Base-by-base conservation (phyloP, 2,797 vertebrate genomes). In the Mus minutoides region DNA sequence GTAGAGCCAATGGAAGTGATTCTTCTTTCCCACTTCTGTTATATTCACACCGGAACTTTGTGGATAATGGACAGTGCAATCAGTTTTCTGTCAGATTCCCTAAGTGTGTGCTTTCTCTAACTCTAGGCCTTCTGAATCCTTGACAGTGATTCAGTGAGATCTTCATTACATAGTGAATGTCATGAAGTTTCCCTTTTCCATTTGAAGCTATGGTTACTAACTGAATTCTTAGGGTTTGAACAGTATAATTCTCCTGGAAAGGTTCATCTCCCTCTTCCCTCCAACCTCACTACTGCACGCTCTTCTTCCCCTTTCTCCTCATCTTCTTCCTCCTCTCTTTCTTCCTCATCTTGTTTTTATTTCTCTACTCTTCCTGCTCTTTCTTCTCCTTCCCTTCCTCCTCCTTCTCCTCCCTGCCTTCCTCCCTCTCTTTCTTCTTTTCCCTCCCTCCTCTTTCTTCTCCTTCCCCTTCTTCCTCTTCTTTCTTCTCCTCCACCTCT, bases 1-100 rank as follows among this genome's bases (percentile, higher is more conserved):
- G 76, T 93, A 21, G 52, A 95, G 16, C 46, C 52, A 37, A 56
- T 73, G 12, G 2, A 3, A 92, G 88, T 19, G 85, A 91, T 95
- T 87, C 8, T 9, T 92, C 10, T 52, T 94, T 87, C 67, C 60
- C 4, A 12, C 19, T 17, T 89, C 12, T 56, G 16, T 54, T 95
- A 0, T 58, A 24, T 4, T 87, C 3, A 89, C 46, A 97, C 93
- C 24, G 1, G 69, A 95, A 94, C 31, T 83, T 79, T 22, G 58
- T 80, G 87, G 82, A 92, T 94, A 92, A 94, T 75, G 26, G 26
- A 97, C 54, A 96, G 94, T 95, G 29, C 8, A 95, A 84, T 97
- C 89, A 92, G 4, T 91, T 94, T 58, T 89, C 75, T 88, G 43
- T n/a, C 94, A 75, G 71, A 62, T 54, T 94, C 56, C 76, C 92